Conservation (phyloP, 2,113 vertebrate genomes). For the Boleophthalmus pectinirostris region DNA sequence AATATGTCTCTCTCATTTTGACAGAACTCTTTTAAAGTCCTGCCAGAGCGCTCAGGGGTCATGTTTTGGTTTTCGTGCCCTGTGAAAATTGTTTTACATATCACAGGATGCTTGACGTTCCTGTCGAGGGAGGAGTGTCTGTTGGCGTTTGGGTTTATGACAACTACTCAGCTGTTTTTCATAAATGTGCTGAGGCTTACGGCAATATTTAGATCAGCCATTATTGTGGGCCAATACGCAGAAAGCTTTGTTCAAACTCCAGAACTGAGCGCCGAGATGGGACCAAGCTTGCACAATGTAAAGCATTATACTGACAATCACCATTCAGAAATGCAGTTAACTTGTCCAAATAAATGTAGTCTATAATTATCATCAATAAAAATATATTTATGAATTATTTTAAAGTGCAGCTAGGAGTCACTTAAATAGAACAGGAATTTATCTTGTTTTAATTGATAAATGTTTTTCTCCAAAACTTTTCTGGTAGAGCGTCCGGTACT, state of each 20-base stretch:
- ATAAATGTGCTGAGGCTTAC: conserved; percentile 13
- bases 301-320: neutral
- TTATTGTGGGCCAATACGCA: neutral
- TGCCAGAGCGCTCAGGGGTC: conserved; percentile 51
- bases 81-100: conserved; percentile 62
- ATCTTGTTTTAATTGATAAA: too few species aligned
- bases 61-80: conserved; percentile 57
- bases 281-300: neutral
- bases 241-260: conserved; percentile 18
- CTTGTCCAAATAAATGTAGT: neutral
- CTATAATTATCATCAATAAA: too few species aligned
- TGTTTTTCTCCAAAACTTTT: too few species aligned
- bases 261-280: conserved; percentile 11
- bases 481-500: too few species aligned
- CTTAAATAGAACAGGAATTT: too few species aligned
- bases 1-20: conserved; percentile 57
- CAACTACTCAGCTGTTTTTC: conserved; percentile 31
- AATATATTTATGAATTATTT: too few species aligned
- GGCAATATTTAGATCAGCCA: conserved; percentile 1
- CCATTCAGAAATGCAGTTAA: too few species aligned
- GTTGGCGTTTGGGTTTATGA: conserved; percentile 25
- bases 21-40: conserved; percentile 55
- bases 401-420: too few species aligned
- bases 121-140: conserved; percentile 16
- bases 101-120: conserved; percentile 54